Evolutionary conservation across 2,797 vertebrate genomes (phyloP).

Genomic region (Enteromius fasciolatus): DNA sequence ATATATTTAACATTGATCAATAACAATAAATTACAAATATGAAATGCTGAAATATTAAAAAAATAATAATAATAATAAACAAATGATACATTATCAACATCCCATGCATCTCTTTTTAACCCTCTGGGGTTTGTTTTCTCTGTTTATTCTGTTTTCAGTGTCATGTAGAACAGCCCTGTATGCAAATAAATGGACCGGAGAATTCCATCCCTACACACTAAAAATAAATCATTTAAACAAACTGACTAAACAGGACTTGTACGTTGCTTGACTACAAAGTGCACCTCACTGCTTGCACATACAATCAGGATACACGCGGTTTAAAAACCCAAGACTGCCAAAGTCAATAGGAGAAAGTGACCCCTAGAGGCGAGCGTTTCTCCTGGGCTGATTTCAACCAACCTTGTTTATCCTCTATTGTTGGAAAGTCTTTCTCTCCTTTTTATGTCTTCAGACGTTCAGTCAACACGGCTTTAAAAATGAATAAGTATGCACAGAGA

Average conservation of each 20-base stretch:
- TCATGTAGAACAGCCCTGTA: not conserved
- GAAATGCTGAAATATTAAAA: not conserved
- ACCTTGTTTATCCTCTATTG: constrained; percentile 51
- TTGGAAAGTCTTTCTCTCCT: constrained; percentile 31
- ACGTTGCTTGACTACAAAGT: not conserved
- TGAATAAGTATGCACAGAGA: constrained; percentile 60
- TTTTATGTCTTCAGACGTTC: constrained; percentile 57
- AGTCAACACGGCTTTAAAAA: constrained; percentile 55
- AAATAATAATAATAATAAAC: not conserved
- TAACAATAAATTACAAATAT: not conserved
- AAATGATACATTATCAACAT: not conserved
- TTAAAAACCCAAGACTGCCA: constrained; percentile 47
- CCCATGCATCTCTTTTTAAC: not conserved
- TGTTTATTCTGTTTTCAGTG: too few relatives aligned
- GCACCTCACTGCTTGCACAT: constrained; percentile 7
- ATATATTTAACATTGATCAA: not conserved
- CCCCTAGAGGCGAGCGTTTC: constrained; percentile 52
- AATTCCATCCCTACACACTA: not conserved
- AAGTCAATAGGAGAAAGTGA: constrained; percentile 53
- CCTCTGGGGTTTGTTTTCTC: too few relatives aligned
- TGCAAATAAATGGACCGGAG: not conserved
- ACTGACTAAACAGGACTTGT: not conserved
- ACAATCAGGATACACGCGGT: constrained; percentile 45
- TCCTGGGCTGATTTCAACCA: constrained; percentile 55
- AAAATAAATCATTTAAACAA: constrained; percentile 37